These are phyloP conservation scores for Todiramphus saurophagus DNA, from an alignment of 2,113 vertebrate species.

Conservation along the genomic window DNA sequence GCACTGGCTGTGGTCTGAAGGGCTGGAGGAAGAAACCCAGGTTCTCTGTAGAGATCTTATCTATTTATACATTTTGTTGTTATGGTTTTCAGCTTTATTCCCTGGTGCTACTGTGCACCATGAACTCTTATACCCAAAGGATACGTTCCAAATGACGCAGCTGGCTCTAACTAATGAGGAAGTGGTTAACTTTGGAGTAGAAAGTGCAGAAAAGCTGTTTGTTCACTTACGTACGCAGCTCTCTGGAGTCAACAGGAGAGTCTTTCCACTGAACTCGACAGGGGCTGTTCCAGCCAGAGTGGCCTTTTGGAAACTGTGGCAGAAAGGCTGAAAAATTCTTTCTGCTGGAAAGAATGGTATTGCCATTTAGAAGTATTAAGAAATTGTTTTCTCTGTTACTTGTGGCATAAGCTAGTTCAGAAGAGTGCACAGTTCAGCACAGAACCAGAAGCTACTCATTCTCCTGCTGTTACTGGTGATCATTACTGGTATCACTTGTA, in stretches of 20 bases:
- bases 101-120: slow-evolving; percentile 17
- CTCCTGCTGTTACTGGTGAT: neutral
- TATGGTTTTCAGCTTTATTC: slow-evolving; percentile 20
- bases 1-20: neutral
- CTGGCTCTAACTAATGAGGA: slow-evolving; percentile 27
- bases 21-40: neutral
- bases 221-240: neutral
- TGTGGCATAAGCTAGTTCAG: neutral
- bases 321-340: neutral
- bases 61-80: slow-evolving; percentile 34
- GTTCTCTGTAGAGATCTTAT: neutral
- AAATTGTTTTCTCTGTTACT: neutral
- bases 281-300: neutral
- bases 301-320: neutral
- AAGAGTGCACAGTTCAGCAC: neutral
- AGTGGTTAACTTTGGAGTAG: slow-evolving; percentile 26
- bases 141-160: slow-evolving; percentile 18
- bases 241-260: neutral
- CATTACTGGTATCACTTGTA: neutral
- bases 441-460: neutral
- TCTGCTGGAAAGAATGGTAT: neutral
- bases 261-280: neutral
- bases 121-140: slow-evolving; percentile 32
- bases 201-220: slow-evolving; percentile 21
- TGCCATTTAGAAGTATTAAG: neutral